Evolutionary conservation across 2,113 vertebrate species (phyloP).

Genomic region (Agapornis roseicollis): DNA sequence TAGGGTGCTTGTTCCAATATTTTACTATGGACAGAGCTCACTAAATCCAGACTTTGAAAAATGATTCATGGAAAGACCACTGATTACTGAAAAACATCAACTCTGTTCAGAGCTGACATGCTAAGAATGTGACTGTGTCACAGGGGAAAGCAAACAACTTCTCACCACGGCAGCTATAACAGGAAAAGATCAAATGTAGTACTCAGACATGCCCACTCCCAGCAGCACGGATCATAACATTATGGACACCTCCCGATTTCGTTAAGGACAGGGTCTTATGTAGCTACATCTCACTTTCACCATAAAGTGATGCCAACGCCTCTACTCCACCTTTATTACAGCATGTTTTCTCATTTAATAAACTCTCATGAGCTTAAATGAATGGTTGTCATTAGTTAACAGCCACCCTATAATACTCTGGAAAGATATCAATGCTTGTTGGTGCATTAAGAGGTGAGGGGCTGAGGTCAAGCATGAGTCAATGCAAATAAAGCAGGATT

Average conservation of each 20-base stretch:
- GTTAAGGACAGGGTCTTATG: background rate
- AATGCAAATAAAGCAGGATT: conserved; percentile 78
- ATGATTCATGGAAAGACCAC: background rate
- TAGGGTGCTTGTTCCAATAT: background rate
- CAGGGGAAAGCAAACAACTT: background rate
- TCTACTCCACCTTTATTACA: conserved; percentile 44
- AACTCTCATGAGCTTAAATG: conserved; percentile 75
- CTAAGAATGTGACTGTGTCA: background rate
- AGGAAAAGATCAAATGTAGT: background rate
- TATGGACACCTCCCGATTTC: background rate
- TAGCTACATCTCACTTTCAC: background rate
- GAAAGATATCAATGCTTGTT: conserved; percentile 64
- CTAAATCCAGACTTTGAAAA: background rate
- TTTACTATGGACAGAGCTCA: background rate
- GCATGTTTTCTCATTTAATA: conserved; percentile 74
- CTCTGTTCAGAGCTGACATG: background rate
- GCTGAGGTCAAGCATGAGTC: conserved; percentile 78
- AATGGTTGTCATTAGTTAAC: conserved; percentile 77
- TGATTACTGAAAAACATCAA: background rate
- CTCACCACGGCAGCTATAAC: background rate
- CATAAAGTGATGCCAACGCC: background rate
- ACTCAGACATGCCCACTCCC: conserved; percentile 9
- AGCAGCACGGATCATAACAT: background rate
- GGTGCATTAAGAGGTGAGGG: conserved; percentile 60
- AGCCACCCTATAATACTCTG: conserved; percentile 68